Evolutionary conservation across 2,888 invertebrate species (phyloP).

Genomic region (Cantharis rustica): DNA sequence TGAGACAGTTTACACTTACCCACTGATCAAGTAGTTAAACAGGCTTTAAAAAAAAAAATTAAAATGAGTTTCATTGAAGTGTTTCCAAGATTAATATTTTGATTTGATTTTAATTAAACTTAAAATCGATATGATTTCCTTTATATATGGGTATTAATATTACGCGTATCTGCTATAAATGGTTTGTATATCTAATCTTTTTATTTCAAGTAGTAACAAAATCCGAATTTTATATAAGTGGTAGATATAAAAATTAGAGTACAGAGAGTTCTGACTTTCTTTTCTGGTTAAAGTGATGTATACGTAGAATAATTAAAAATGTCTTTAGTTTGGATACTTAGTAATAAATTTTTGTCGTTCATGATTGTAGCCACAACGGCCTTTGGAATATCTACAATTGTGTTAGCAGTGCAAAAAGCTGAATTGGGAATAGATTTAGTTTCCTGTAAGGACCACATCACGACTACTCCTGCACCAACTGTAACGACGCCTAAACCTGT

Average conservation of each 20-base stretch:
- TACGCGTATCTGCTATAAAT: neutral
- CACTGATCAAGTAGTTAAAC: no score
- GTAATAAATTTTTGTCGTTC: constrained; percentile 53
- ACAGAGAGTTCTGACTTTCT: neutral
- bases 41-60: no score
- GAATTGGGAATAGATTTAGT: constrained; percentile 39
- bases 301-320: constrained; percentile 18
- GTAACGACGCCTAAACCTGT: no score
- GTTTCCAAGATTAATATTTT: no score
- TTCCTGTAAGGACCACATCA: constrained; percentile 33
- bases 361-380: constrained; percentile 51
- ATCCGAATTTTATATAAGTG: neutral
- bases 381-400: constrained; percentile 61
- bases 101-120: no score
- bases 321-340: constrained; percentile 37
- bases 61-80: no score
- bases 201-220: neutral
- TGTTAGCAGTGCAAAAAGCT: constrained; percentile 57
- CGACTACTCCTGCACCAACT: constrained; percentile 32
- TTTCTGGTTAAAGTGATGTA: neutral
- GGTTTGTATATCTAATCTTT: neutral
- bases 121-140: neutral
- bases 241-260: no score
- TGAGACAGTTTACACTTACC: no score
- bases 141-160: neutral